Base-by-base conservation (phyloP, 64 coral and sea anemone genomes). In the Anthopleura sola region DNA sequence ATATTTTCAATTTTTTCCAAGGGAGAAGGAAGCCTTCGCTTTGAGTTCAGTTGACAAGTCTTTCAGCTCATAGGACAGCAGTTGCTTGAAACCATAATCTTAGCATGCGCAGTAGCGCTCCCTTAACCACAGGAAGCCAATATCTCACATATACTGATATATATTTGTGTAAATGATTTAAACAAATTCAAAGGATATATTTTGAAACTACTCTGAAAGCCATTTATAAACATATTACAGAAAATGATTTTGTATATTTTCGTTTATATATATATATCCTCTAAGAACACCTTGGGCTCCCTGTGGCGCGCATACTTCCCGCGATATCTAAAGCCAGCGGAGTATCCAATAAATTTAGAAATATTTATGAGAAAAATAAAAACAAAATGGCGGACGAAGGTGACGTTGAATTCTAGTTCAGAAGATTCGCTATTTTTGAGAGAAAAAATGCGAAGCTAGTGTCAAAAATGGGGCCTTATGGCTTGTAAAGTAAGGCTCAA, bases 401-500 rank as follows among this genome's bases (percentile, higher is more conserved):
- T n/a, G 23, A 1, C n/a, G 34, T n/a, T n/a, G 10, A 75, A 31
- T 34, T 75, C n/a, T 75, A 37, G 17, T 39, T 19, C 36, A 33
- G 13, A 77, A 31, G 12, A 37, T 77, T 77, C 17, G 31, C 13
- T 77, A 34, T 37, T 39, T 77, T 77, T 77, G 12, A 34, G 15
- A 1, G 9, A 23, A 37, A 47, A 79, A 19, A 79, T 79, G 38
- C 0, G 38, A 79, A 79, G 38, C 3, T 47, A 48, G 31, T 19
- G 8, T 23, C 15, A 40, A 79, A 79, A 47, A 79, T 79, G 76
- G 44, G 9, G 19, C 44, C 76, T 79, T 29, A 95, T 95, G 93
- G 86, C 75, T 51, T 69, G 39, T 24, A 95, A 95, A 86, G 68
- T 95, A 60, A 88, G 89, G 64, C 80, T 95, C 13, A 91, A 95